Evolutionary conservation across 2,888 invertebrate species (phyloP), one percentile per base, ranked within the genome.

Genomic region (Trachelus troglodyta): DNA sequence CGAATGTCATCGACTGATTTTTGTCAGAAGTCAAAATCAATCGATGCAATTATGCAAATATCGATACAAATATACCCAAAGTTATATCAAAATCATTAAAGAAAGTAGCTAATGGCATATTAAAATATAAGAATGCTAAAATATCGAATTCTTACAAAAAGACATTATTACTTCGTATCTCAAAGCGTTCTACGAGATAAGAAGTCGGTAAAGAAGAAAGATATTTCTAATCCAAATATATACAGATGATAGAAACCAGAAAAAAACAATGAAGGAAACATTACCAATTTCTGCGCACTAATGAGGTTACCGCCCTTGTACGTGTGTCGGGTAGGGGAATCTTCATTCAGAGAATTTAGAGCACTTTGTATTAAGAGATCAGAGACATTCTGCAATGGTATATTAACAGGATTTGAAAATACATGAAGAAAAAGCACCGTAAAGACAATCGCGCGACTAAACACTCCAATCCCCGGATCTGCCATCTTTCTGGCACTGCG

Each of bases 211-310:
- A 15, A 40, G 6, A 40, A 6, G 15, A 56, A 23, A 56, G 9
- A 23, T 56, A 56, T 56, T 23, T 56, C 23, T 56, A 23, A 56
- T 56, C 1, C 1, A 40, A 40, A 23, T 2, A 9, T 15, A 40
- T 56, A 9, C 15, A 56, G 6, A 23, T 56, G 40, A 9, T 9
- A 56, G 23, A 56, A 23, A 23, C 9, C 6, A 15, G 15, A 56
- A 23, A 23, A 23, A 23, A 56, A 56, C 2, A 56, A 23, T 6
- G 30, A 71, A 33, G 12, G 15, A 30, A 73, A 75, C 35, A 83
- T 83, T 85, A 90, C 90, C 86, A 87, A 79, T 86, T 88, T 88
- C 79, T 89, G 89, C 31, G 88, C 89, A 75, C 80, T 86, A 79
- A 89, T 87, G 76, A 90, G 85, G 78, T 87, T 85, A 80, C 88